Percentiles rank a stretch among this genome's conserved stretches.
phyloP scores from a whole-genome alignment of 2,888 invertebrate genomes.

The Perdita meconis region DNA sequence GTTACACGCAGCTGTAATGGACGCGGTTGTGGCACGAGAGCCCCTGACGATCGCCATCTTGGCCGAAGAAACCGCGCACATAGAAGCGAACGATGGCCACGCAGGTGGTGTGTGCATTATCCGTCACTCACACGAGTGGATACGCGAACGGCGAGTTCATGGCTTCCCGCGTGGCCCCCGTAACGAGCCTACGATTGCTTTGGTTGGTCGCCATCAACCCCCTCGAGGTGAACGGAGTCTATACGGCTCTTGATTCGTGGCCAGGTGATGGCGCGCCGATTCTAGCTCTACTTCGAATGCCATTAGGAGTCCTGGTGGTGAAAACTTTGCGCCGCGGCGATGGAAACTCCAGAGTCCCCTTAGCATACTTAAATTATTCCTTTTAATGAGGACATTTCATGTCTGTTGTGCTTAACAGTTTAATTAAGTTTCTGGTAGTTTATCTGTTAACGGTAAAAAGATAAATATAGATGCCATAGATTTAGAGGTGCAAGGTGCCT shows the following conservation, averaged over 20 bases:
- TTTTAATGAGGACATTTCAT: too few species aligned
- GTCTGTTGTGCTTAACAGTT: too few species aligned
- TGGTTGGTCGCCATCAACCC: conserved; percentile 57
- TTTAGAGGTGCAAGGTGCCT: neutral
- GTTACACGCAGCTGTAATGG: conserved; percentile 49
- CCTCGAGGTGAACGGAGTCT: conserved; percentile 22
- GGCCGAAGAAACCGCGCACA: conserved; percentile 40
- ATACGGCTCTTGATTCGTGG: conserved; percentile 35
- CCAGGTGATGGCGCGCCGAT: conserved; percentile 38
- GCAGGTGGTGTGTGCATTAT: conserved; percentile 62
- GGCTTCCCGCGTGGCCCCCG: conserved; percentile 55
- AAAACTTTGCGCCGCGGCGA: neutral
- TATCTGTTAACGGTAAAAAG: too few species aligned
- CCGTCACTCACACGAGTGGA: conserved; percentile 55
- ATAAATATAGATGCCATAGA: too few species aligned
- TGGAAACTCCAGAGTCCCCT: too few species aligned
- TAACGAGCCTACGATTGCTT: conserved; percentile 64
- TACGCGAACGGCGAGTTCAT: conserved; percentile 52
- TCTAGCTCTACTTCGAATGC: conserved; percentile 1
- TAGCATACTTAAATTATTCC: too few species aligned
- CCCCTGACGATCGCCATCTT: conserved; percentile 62
- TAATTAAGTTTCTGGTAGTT: too few species aligned
- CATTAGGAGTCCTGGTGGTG: too few species aligned
- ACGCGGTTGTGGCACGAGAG: conserved; percentile 34
- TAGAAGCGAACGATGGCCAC: conserved; percentile 44